Conservation (phyloP, 2,888 invertebrate species). For the Polylopha cassiicola region DNA sequence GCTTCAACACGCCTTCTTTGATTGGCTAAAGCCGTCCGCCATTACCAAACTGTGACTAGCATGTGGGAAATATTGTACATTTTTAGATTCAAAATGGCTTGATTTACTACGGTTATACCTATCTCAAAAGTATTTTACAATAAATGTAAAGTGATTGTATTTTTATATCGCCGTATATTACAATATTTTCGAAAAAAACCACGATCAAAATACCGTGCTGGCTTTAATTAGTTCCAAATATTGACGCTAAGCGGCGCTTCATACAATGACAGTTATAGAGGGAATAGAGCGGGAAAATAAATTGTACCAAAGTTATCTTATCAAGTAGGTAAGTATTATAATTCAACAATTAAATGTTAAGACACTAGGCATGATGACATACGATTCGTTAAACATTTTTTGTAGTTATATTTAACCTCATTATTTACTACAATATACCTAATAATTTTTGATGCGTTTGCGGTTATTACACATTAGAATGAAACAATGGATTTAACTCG, state of each 20-base stretch:
- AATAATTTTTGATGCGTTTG: no score
- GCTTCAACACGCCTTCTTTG: conserved; percentile 57
- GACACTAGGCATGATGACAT: no score
- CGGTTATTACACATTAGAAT: no score
- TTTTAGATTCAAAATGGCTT: conserved; percentile 15
- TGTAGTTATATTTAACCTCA: no score
- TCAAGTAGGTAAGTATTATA: background rate
- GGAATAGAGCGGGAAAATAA: conserved; percentile 53
- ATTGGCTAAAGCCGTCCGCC: conserved; percentile 61
- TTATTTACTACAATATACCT: no score
- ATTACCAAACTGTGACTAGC: conserved; percentile 58
- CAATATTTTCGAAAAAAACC: background rate
- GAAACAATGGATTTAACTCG: no score
- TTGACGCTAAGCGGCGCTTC: conserved; percentile 40
- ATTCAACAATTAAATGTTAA: background rate
- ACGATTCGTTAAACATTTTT: background rate
- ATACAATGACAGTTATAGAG: conserved; percentile 23
- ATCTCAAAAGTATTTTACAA: conserved; percentile 40
- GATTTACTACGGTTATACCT: conserved; percentile 12
- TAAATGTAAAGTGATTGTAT: conserved; percentile 18
- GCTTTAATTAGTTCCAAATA: conserved; percentile 42
- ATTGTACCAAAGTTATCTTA: conserved; percentile 20
- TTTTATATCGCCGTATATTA: background rate
- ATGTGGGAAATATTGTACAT: conserved; percentile 45
- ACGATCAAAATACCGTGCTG: conserved; percentile 1